Evolutionary conservation across 2,888 invertebrate species (phyloP).

Genomic region (Caenorhabditis drosophilae): DNA sequence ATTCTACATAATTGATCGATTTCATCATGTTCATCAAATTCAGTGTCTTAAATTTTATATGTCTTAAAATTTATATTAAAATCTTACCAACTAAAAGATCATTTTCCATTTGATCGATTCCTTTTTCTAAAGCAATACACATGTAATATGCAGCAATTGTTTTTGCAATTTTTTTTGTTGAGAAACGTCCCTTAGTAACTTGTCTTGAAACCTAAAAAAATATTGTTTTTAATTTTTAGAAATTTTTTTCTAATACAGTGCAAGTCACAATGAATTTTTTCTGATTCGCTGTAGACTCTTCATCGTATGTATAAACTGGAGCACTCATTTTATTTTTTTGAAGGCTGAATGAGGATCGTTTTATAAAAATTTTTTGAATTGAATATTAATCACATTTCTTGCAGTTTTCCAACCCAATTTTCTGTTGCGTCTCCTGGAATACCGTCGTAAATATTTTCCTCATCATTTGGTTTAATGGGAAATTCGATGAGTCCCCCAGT

Average conservation of each 20-base stretch:
- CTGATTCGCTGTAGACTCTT: conserved; percentile 87
- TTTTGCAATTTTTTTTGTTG: conserved; percentile 94
- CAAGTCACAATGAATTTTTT: conserved; percentile 91
- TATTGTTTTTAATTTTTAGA: neutral
- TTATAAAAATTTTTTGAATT: neutral
- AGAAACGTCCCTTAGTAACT: conserved; percentile 74
- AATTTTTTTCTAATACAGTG: conserved; percentile 74
- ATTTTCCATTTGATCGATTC: conserved; percentile 7
- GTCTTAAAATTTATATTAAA: neutral
- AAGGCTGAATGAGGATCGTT: conserved; percentile 69
- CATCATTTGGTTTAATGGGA: neutral
- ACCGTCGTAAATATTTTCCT: neutral
- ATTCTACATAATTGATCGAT: neutral
- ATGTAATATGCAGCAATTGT: conserved; percentile 93
- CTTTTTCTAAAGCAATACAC: conserved; percentile 70
- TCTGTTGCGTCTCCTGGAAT: conserved; percentile 70
- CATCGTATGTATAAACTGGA: conserved; percentile 80
- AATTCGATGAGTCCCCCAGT: neutral
- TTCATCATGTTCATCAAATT: conserved; percentile 5
- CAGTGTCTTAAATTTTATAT: conserved; percentile 4
- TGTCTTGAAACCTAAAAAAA: conserved; percentile 23
- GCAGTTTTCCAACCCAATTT: conserved; percentile 89
- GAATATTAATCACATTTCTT: conserved; percentile 74
- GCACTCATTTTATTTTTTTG: conserved; percentile 82
- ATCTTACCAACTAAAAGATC: conserved; percentile 3